phyloP scores from a whole-genome alignment of 2,113 vertebrate species.

The Trochalopteron elliotii region DNA sequence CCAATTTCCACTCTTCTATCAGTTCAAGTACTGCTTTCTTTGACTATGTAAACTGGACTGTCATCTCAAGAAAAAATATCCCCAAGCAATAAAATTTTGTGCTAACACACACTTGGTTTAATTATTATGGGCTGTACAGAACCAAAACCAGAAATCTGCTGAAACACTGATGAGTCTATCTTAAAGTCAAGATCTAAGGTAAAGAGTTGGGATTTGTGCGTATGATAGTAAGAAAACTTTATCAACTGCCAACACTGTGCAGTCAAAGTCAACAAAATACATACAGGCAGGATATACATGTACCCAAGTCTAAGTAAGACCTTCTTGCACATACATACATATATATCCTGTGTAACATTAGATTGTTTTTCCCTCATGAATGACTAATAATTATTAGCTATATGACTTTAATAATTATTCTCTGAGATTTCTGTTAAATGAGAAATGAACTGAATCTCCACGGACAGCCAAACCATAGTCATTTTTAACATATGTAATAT shows the following conservation, averaged over 20 bases:
- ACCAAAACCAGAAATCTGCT: not conserved
- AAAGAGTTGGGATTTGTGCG: not conserved
- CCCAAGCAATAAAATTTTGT: not conserved
- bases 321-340: not conserved
- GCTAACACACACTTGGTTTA: not conserved
- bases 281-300: not conserved
- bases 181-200: not conserved
- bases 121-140: not conserved
- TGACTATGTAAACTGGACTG: not conserved
- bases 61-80: not conserved
- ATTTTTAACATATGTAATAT: not conserved
- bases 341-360: not conserved
- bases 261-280: not conserved
- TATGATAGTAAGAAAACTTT: not conserved
- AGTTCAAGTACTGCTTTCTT: not conserved
- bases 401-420: not conserved
- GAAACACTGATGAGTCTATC: not conserved
- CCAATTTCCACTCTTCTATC: not conserved
- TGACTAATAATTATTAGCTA: not conserved
- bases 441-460: not conserved
- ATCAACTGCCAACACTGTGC: not conserved
- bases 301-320: not conserved
- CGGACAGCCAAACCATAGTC: not conserved
- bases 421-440: not conserved
- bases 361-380: not conserved